phyloP scores from a whole-genome alignment of 1,140 invertebrate species.

The Heliconius congener region DNA sequence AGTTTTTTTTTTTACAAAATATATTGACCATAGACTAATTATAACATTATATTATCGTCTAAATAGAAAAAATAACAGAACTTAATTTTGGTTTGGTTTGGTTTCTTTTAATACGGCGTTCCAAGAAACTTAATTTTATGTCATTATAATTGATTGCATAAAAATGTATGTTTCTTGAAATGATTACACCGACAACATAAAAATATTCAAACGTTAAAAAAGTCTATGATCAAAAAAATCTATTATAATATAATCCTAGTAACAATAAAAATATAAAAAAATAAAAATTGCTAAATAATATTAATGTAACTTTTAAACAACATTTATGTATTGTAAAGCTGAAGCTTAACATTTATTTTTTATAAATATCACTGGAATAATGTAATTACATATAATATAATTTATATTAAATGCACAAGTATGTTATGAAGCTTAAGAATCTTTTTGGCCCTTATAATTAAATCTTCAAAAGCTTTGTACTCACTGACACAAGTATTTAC shows the following conservation, averaged over 20 bases:
- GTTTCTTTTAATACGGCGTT: too few relatives aligned
- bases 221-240: slow-evolving; percentile 17
- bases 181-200: neutral
- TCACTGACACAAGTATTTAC: too few relatives aligned
- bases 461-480: too few relatives aligned
- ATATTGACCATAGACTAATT: slow-evolving; percentile 41
- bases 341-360: neutral
- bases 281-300: neutral
- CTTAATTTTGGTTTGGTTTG: too few relatives aligned
- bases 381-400: neutral
- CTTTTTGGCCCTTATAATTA: too few relatives aligned
- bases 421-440: too few relatives aligned
- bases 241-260: neutral
- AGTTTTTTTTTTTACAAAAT: slow-evolving; percentile 2
- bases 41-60: slow-evolving; percentile 3
- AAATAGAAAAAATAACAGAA: too few relatives aligned
- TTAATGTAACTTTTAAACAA: neutral
- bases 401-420: too few relatives aligned
- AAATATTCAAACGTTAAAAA: slow-evolving; percentile 6
- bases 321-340: neutral
- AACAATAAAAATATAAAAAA: neutral
- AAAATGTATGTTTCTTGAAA: neutral
- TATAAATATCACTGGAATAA: neutral
- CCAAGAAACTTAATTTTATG: too few relatives aligned
- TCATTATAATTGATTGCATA: neutral